Conservation (phyloP, 2,888 invertebrate species). For the Noctua janthe region DNA sequence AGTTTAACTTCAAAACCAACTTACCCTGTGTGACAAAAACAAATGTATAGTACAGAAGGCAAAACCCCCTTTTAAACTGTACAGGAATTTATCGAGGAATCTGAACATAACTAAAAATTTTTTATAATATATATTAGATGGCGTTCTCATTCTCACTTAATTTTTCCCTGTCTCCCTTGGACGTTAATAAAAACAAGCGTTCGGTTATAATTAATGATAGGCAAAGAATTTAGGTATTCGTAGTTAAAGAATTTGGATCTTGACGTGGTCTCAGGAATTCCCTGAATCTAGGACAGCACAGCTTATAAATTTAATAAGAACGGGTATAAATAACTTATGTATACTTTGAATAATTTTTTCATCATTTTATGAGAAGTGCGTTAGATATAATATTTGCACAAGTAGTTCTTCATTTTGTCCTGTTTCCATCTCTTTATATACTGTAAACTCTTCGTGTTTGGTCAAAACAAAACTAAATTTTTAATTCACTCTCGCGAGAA, state of each 20-base stretch:
- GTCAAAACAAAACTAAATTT: neutral
- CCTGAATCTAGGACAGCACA: slow-evolving; percentile 62
- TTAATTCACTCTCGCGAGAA: neutral
- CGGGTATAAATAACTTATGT: slow-evolving; percentile 53
- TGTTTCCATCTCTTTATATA: neutral
- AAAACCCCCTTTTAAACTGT: no score
- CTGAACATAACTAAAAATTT: no score
- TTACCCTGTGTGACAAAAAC: neutral
- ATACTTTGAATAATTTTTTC: slow-evolving; percentile 45
- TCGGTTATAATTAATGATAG: slow-evolving; percentile 52
- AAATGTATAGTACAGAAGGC: no score
- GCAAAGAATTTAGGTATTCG: slow-evolving; percentile 46
- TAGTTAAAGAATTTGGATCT: slow-evolving; percentile 57
- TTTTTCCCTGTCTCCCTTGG: slow-evolving; percentile 42
- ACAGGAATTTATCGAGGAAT: no score
- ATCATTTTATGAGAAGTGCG: slow-evolving; percentile 25
- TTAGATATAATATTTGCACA: slow-evolving; percentile 8
- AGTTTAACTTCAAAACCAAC: neutral
- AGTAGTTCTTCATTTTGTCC: neutral
- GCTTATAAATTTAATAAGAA: slow-evolving; percentile 65
- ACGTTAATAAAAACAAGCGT: slow-evolving; percentile 27
- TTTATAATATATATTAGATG: slow-evolving; percentile 1
- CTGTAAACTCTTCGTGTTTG: neutral
- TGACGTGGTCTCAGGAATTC: slow-evolving; percentile 48
- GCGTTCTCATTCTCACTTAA: slow-evolving; percentile 41